Percentiles rank a stretch among this genome's conserved stretches.
phyloP scores from a whole-genome alignment of 1,140 invertebrate genomes.

The Andrena cerasifolii region DNA sequence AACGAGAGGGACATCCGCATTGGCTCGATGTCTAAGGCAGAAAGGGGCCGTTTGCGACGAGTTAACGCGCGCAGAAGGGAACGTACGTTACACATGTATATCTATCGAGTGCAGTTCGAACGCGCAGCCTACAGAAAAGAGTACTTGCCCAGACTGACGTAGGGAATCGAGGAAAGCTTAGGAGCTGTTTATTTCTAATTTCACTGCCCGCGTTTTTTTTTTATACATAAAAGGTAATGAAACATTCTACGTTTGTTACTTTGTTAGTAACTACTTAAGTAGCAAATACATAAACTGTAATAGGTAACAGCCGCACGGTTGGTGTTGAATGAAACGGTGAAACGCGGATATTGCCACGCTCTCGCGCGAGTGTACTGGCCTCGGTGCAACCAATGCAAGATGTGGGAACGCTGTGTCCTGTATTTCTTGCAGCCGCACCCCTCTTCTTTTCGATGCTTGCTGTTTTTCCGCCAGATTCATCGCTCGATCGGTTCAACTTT shows the following conservation, averaged over 20 bases:
- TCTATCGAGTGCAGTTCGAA: constrained; percentile 11
- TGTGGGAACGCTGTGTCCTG: constrained; percentile 70
- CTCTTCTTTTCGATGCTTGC: background rate
- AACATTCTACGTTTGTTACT: too few species aligned
- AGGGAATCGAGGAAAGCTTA: too few species aligned
- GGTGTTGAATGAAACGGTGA: constrained; percentile 36
- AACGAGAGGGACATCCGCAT: too few species aligned
- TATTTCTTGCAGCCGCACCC: constrained; percentile 24
- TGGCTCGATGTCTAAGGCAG: too few species aligned
- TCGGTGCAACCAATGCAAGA: constrained; percentile 31
- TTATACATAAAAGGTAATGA: too few species aligned
- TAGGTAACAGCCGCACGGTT: background rate
- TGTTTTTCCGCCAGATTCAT: background rate
- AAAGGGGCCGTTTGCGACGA: background rate
- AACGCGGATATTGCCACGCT: constrained; percentile 45
- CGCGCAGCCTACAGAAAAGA: background rate
- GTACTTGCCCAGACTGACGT: background rate
- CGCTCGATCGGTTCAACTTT: background rate
- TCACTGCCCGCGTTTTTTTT: too few species aligned
- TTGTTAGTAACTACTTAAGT: too few species aligned
- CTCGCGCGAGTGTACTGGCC: constrained; percentile 21
- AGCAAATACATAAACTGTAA: too few species aligned
- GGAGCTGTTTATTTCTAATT: background rate
- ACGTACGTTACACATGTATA: background rate
- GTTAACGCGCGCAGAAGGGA: constrained; percentile 2